Evolutionary conservation across 2,888 invertebrate species (phyloP), one percentile per base, ranked within the genome.

Genomic region (Beris morrisii): DNA sequence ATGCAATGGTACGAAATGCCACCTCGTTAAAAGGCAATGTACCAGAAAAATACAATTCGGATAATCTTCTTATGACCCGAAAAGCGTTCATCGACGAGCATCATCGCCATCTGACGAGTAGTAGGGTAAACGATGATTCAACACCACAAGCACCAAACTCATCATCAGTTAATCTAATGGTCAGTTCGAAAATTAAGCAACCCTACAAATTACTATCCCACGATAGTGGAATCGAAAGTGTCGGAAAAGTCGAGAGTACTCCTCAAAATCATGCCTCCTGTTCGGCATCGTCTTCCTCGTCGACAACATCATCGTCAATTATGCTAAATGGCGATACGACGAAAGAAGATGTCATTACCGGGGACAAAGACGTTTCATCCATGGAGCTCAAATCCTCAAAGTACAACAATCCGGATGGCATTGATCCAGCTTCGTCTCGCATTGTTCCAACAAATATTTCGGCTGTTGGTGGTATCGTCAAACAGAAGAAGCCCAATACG

Each of bases 191-290:
- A 61, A 61, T 22, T 38, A 50, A 46, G 12, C 15, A 65, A 55
- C 55, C 55, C n/a, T 54, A 67, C 68, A 72, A 77, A 69, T 70
- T 79, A 11, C 73, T 80, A 64, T 80, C 81, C 22, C 78, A 78
- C 67, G 80, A 80, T 69, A 80, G 80, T 64, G 80, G 80, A 70
- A 80, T 80, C 46, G 80, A 80, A 70, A 75, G 75, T 70, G 75
- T 75, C 64, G 74, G 70, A 32, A 65, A 52, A 53, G 12, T 63
- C 13, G 69, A 69, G 32, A 58, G 64, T 28, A 63, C 70, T 50
- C 67, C 69, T 28, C 70, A 67, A 48, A 56, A 66, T 57, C 45
- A 67, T 44, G 46, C 55, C 38, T 73, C 0, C 68, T 73, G 13
- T 55, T 67, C 67, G n/a, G 44, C 52, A 13, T 44, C 57, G 11